These are phyloP conservation scores for Pithecia hirsuta DNA, from an alignment of 2,797 vertebrate genomes.

Conservation along the genomic window DNA sequence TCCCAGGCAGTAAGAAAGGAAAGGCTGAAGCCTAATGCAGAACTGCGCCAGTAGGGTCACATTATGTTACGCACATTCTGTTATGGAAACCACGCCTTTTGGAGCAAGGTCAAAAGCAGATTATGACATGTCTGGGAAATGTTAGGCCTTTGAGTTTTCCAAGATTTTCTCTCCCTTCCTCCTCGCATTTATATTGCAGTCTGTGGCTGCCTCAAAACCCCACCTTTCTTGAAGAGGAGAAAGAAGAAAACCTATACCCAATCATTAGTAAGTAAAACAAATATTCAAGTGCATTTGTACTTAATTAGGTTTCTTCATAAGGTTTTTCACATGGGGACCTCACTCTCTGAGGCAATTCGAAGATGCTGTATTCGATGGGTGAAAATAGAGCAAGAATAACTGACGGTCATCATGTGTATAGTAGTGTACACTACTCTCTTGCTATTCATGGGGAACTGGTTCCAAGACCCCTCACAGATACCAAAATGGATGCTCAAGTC, in stretches of 20 bases:
- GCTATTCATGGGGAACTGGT: too few relatives aligned
- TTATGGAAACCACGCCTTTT: not conserved
- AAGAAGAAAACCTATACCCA: slow-evolving; percentile 35
- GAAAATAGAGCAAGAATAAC: not conserved
- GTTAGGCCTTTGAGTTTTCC: slow-evolving; percentile 34
- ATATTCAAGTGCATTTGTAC: not conserved
- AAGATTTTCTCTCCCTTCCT: slow-evolving; percentile 47
- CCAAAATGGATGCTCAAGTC: not conserved
- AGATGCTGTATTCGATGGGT: not conserved
- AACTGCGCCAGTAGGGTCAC: not conserved
- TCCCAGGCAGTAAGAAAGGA: not conserved
- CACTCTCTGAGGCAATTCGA: not conserved
- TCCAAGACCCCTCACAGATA: not conserved
- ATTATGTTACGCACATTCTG: not conserved
- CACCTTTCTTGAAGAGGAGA: slow-evolving; percentile 36
- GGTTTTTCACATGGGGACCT: not conserved
- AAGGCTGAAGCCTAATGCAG: not conserved
- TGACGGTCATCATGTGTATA: not conserved
- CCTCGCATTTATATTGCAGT: not conserved
- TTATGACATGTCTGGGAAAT: slow-evolving; percentile 48
- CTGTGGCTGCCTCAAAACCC: slow-evolving; percentile 20
- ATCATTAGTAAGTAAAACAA: slow-evolving; percentile 29
- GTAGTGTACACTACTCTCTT: not conserved
- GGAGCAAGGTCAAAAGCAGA: slow-evolving; percentile 52
- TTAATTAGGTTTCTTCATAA: not conserved